These are phyloP conservation scores for Polietes domitor DNA, from an alignment of 2,888 invertebrate genomes.

Conservation along the genomic window DNA sequence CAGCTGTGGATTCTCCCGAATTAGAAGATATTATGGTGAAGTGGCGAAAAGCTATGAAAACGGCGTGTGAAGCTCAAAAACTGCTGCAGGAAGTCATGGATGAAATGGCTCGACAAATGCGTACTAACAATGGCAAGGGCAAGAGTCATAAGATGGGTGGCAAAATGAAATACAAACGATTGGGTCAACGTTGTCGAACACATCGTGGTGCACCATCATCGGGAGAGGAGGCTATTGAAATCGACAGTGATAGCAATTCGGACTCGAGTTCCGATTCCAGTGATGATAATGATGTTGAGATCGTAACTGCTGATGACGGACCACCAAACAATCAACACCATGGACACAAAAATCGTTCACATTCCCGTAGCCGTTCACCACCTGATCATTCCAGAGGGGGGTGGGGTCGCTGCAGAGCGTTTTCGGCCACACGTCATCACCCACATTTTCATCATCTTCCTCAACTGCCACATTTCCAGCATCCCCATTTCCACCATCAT, in stretches of 20 bases:
- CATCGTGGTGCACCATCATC: no score
- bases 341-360: conserved; percentile 56
- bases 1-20: no score
- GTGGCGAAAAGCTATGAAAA: conserved; percentile 70
- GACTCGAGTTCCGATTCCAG: conserved; percentile 22
- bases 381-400: conserved; percentile 29
- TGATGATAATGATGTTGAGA: conserved; percentile 58
- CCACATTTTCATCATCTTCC: no score
- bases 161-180: no score
- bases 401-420: no score
- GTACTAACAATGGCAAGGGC: not conserved
- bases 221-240: no score
- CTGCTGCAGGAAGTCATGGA: conserved; percentile 67
- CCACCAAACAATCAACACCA: no score
- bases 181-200: no score
- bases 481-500: not conserved
- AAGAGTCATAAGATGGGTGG: no score
- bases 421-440: no score
- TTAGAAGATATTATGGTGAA: conserved; percentile 20
- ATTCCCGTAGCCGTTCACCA: conserved; percentile 41
- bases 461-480: no score
- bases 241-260: not conserved
- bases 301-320: conserved; percentile 30
- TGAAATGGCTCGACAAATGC: conserved; percentile 44
- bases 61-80: conserved; percentile 71